phyloP scores from a whole-genome alignment of 2,888 invertebrate genomes.

The Ceraclea dissimilis region DNA sequence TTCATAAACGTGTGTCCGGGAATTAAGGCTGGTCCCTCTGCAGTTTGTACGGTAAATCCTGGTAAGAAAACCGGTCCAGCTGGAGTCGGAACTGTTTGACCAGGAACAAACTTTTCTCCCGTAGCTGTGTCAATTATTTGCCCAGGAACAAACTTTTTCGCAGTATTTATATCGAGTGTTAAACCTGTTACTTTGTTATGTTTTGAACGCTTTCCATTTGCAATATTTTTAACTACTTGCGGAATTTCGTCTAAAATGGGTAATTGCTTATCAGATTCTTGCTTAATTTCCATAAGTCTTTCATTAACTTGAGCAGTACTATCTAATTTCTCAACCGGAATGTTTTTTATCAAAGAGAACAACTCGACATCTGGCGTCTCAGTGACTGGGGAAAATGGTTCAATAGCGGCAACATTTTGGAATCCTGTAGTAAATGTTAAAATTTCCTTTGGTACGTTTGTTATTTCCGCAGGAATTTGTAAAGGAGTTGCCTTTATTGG shows the following conservation, averaged over 20 bases:
- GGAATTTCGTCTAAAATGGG: constrained; percentile 58
- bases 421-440: constrained; percentile 48
- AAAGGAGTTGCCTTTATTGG: constrained; percentile 45
- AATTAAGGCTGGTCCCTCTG: constrained; percentile 59
- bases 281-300: constrained; percentile 46
- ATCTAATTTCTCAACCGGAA: constrained; percentile 50
- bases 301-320: constrained; percentile 54
- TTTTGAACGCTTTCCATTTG: constrained; percentile 50
- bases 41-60: constrained; percentile 62
- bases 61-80: constrained; percentile 63
- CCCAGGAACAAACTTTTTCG: constrained; percentile 62
- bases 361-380: constrained; percentile 42
- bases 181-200: constrained; percentile 57
- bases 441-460: constrained; percentile 46
- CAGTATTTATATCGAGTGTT: constrained; percentile 57
- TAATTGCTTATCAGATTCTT: constrained; percentile 48
- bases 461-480: constrained; percentile 44
- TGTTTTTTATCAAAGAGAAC: constrained; percentile 44
- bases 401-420: constrained; percentile 55
- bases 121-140: constrained; percentile 63
- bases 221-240: constrained; percentile 54
- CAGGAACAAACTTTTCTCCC: constrained; percentile 66
- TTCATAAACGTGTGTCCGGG: constrained; percentile 64
- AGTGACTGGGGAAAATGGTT: constrained; percentile 51
- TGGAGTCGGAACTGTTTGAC: constrained; percentile 64